A percentile compares a stretch with the other conserved stretches of the same genome.
phyloP scores from a whole-genome alignment of 2,888 invertebrate species.

The Melipona beecheii region DNA sequence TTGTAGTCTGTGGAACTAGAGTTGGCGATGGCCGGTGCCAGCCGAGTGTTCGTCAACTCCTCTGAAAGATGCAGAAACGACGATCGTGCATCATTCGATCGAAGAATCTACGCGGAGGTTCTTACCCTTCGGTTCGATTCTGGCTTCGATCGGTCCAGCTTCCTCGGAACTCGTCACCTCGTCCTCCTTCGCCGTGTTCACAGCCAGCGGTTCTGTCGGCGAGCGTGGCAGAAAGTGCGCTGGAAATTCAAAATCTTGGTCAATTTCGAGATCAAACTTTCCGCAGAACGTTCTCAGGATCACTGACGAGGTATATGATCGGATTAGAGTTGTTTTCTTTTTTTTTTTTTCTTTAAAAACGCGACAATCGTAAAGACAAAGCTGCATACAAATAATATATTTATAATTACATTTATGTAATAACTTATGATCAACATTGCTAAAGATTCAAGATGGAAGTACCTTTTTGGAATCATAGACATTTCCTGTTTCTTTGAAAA shows the following conservation, averaged over 20 bases:
- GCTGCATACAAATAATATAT: no score
- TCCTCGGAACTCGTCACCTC: constrained; percentile 92
- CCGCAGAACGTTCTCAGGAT: no score
- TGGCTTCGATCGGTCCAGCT: constrained; percentile 82
- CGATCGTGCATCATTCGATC: not conserved
- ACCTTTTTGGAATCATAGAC: no score
- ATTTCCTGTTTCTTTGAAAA: no score
- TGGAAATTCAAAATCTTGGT: not conserved
- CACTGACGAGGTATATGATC: no score
- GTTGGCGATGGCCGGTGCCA: constrained; percentile 79
- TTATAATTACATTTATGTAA: no score
- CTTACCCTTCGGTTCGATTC: constrained; percentile 65
- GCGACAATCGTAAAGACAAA: no score
- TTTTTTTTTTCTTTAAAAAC: no score
- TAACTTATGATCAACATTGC: no score
- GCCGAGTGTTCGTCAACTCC: constrained; percentile 65
- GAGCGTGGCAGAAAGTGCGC: constrained; percentile 85
- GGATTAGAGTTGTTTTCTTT: no score
- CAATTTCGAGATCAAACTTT: no score
- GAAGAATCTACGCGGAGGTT: not conserved
- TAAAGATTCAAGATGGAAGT: no score
- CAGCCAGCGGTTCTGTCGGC: constrained; percentile 81
- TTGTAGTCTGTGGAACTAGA: constrained; percentile 82
- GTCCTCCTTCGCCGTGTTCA: constrained; percentile 87
- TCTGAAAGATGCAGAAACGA: constrained; percentile 54